These are phyloP conservation scores for Petrocephalus sullivani DNA, from an alignment of 2,797 vertebrate genomes.

Conservation along the genomic window DNA sequence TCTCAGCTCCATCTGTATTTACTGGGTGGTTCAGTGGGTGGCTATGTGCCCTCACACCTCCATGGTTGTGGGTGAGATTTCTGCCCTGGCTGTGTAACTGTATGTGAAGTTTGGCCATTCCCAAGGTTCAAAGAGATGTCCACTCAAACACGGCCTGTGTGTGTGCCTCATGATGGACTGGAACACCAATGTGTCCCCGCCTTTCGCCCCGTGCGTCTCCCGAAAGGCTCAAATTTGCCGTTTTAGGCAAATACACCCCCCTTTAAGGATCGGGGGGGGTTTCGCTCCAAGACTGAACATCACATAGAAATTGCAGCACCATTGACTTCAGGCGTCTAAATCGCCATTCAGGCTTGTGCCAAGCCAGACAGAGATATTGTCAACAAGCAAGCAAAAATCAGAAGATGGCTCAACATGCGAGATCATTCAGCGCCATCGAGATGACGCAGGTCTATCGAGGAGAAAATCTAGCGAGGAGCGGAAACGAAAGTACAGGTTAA, in stretches of 20 bases:
- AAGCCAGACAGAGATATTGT: neutral
- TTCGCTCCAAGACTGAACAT: neutral
- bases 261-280: neutral
- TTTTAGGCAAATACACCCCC: neutral
- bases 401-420: neutral
- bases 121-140: neutral
- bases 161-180: neutral
- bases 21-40: neutral
- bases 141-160: neutral
- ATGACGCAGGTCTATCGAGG: neutral
- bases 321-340: neutral
- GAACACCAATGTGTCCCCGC: too few species aligned
- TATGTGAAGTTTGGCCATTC: neutral
- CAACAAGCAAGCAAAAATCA: neutral
- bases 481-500: neutral
- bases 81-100: neutral
- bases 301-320: neutral
- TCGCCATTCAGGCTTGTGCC: neutral
- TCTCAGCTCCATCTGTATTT: neutral
- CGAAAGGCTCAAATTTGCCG: neutral
- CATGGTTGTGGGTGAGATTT: neutral
- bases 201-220: too few species aligned
- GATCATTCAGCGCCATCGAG: neutral
- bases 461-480: neutral
- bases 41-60: neutral